These are phyloP conservation scores for Melangyna quadrimaculata DNA, from an alignment of 2,888 invertebrate genomes.

Conservation along the genomic window DNA sequence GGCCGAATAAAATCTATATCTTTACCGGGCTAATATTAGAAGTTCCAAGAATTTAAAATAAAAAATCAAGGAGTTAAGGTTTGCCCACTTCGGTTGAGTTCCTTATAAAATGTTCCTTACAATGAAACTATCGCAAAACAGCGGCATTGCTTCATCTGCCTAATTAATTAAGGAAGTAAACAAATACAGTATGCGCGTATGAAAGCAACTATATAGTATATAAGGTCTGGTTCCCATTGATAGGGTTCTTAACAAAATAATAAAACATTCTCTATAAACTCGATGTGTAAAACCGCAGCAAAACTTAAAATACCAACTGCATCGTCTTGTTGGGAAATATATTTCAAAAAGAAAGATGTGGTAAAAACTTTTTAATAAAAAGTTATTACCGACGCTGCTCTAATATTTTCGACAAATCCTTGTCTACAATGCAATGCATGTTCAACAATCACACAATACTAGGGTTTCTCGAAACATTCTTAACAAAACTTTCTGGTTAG, in stretches of 20 bases:
- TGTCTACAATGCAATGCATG: slow-evolving; percentile 64
- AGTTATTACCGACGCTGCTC: slow-evolving; percentile 69
- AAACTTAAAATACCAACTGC: slow-evolving; percentile 32
- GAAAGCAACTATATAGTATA: not conserved
- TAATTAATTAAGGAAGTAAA: not conserved
- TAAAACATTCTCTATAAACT: slow-evolving; percentile 8
- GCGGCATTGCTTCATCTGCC: not conserved
- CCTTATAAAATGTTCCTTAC: not conserved
- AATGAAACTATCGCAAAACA: not conserved
- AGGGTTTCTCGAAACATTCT: slow-evolving; percentile 18
- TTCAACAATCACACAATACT: slow-evolving; percentile 51
- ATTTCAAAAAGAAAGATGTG: slow-evolving; percentile 31
- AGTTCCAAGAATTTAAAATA: no score
- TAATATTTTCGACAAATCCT: slow-evolving; percentile 66
- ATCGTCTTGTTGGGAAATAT: slow-evolving; percentile 20
- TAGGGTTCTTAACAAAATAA: slow-evolving; percentile 16
- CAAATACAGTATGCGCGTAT: not conserved
- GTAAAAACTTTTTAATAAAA: slow-evolving; percentile 71
- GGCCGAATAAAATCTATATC: no score
- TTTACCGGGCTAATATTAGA: no score
- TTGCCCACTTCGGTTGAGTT: not conserved
- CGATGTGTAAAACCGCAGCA: slow-evolving; percentile 18
- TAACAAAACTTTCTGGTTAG: slow-evolving; percentile 57
- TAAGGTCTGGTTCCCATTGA: slow-evolving; percentile 1
- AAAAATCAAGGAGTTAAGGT: not conserved